Evolutionary conservation across 1,140 invertebrate genomes (phyloP).

Genomic region (Papilio aristodemus): DNA sequence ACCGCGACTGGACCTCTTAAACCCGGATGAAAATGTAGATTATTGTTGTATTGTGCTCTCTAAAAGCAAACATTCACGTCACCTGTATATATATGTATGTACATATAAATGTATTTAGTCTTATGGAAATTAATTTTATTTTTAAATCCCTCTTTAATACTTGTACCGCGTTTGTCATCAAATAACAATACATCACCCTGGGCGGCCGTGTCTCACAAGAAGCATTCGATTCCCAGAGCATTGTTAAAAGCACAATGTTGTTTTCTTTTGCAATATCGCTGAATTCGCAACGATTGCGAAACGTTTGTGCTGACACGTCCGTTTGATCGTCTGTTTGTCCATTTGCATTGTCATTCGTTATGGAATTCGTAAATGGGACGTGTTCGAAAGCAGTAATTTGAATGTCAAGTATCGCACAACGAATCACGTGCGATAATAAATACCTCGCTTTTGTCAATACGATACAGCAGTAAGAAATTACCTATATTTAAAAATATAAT

Average conservation of each 20-base stretch:
- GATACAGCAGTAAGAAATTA: too few species aligned
- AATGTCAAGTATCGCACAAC: background rate
- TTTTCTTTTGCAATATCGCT: slow-evolving; percentile 69
- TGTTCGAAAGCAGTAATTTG: slow-evolving; percentile 20
- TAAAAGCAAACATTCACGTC: too few species aligned
- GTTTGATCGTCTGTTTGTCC: slow-evolving; percentile 52
- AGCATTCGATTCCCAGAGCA: slow-evolving; percentile 54
- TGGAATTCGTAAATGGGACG: slow-evolving; percentile 48
- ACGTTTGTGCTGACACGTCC: slow-evolving; percentile 54
- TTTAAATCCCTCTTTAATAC: too few species aligned
- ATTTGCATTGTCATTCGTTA: slow-evolving; percentile 57
- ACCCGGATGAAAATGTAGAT: too few species aligned
- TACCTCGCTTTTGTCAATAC: background rate
- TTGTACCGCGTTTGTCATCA: background rate
- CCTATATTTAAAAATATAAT: background rate
- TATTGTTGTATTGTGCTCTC: too few species aligned
- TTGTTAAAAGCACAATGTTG: slow-evolving; percentile 62
- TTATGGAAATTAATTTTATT: too few species aligned
- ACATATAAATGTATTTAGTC: too few species aligned
- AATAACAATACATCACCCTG: slow-evolving; percentile 8
- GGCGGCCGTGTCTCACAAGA: slow-evolving; percentile 45
- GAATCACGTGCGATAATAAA: background rate
- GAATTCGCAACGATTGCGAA: slow-evolving; percentile 63
- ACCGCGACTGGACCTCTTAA: too few species aligned
- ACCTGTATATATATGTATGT: too few species aligned